Conservation (phyloP, 2,113 vertebrate genomes). For the Steatornis caripensis region DNA sequence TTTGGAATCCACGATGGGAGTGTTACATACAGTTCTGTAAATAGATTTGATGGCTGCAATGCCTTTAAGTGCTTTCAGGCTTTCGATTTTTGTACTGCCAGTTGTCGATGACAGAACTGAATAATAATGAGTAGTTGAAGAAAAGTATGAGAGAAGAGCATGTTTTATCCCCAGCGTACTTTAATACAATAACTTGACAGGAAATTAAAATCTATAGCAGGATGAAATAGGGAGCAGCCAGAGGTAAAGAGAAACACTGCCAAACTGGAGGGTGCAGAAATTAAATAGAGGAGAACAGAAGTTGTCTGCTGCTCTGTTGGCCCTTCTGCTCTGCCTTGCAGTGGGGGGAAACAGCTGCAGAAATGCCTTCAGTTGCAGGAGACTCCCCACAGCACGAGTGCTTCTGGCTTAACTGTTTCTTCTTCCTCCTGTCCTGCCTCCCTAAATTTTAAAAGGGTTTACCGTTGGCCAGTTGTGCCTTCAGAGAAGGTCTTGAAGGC, state of each 20-base stretch:
- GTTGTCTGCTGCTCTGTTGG: not conserved
- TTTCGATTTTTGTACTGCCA: not conserved
- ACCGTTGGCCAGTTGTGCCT: not conserved
- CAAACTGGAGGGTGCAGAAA: not conserved
- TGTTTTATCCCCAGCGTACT: not conserved
- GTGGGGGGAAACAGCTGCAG: not conserved
- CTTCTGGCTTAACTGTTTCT: not conserved
- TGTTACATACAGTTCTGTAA: not conserved
- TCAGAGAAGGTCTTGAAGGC: not conserved
- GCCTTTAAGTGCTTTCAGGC: not conserved
- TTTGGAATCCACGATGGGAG: not conserved
- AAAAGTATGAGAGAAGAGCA: not conserved
- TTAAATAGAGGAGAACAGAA: not conserved
- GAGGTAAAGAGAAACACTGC: not conserved
- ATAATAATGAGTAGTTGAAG: not conserved
- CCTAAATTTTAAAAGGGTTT: not conserved
- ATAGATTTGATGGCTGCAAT: not conserved
- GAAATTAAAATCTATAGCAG: not conserved
- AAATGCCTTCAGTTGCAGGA: not conserved
- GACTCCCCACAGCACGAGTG: not conserved
- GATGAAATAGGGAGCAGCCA: not conserved
- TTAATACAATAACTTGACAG: not conserved
- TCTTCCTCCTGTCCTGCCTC: not conserved
- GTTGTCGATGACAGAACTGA: not conserved
- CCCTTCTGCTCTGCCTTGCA: not conserved